These are phyloP conservation scores for Saturnia japonica DNA, from an alignment of 2,888 invertebrate species.

Conservation along the genomic window DNA sequence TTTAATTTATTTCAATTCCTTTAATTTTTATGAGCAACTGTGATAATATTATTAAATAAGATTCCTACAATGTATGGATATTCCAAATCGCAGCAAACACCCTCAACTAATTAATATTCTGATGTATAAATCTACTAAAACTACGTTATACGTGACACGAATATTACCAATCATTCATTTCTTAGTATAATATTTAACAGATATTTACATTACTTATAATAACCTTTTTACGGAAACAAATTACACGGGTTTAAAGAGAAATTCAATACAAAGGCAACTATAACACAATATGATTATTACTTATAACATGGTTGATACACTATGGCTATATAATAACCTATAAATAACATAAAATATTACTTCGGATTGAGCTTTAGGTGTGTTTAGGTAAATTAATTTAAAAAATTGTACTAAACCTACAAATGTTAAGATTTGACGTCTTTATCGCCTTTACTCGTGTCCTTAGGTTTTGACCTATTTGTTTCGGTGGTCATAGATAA, in stretches of 20 bases:
- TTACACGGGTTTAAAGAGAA: conserved; percentile 1
- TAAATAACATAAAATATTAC: conserved; percentile 41
- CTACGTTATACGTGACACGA: neutral
- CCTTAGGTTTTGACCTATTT: conserved; percentile 39
- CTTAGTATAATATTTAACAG: conserved; percentile 23
- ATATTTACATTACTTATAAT: conserved; percentile 23
- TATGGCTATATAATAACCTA: conserved; percentile 18
- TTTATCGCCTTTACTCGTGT: conserved; percentile 40
- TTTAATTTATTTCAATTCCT: conserved; percentile 24
- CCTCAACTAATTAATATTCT: neutral
- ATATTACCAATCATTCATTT: conserved; percentile 4
- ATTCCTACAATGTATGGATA: conserved; percentile 19
- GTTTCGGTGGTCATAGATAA: conserved; percentile 30
- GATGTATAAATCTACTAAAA: neutral
- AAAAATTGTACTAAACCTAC: conserved; percentile 25
- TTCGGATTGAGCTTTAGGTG: conserved; percentile 55
- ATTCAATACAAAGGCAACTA: neutral
- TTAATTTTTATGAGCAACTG: conserved; percentile 21
- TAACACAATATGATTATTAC: conserved; percentile 3
- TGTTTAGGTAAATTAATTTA: conserved; percentile 32
- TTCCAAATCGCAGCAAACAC: conserved; percentile 5
- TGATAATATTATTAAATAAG: conserved; percentile 18
- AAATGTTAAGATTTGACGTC: conserved; percentile 48
- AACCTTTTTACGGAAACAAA: neutral
- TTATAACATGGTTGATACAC: neutral